Conservation (phyloP, 2,797 vertebrate species). For the Bovichtus diacanthus region DNA sequence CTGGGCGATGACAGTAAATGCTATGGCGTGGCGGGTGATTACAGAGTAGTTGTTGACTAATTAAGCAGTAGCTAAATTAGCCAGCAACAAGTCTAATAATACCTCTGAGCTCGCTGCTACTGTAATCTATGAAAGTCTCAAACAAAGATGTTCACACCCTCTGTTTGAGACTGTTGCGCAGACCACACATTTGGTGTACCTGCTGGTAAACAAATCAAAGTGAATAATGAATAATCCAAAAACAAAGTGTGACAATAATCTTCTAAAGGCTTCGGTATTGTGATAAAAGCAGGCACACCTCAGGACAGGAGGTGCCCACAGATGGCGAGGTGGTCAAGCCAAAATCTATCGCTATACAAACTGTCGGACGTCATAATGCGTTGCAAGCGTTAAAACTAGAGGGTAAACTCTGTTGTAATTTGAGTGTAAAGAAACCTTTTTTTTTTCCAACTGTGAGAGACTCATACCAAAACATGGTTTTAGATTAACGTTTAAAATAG, state of each 20-base stretch:
- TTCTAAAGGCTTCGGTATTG: not conserved
- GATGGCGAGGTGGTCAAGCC: constrained; percentile 10
- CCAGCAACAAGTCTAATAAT: constrained; percentile 70
- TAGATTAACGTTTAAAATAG: not conserved
- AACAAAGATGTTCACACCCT: constrained; percentile 59
- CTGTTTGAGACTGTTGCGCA: constrained; percentile 38
- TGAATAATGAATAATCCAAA: constrained; percentile 18
- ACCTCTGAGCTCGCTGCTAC: constrained; percentile 57
- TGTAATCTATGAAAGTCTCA: constrained; percentile 52
- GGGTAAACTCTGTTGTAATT: not conserved
- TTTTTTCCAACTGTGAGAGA: not conserved
- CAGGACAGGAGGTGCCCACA: constrained; percentile 5
- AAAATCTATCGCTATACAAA: not conserved
- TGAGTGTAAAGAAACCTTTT: not conserved
- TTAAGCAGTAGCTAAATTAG: constrained; percentile 72
- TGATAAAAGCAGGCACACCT: constrained; percentile 2
- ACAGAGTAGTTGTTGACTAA: constrained; percentile 74
- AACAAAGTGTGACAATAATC: constrained; percentile 28
- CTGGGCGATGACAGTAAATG: constrained; percentile 67
- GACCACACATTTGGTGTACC: constrained; percentile 45
- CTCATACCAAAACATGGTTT: not conserved
- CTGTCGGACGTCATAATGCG: not conserved
- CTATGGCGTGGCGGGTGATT: constrained; percentile 70
- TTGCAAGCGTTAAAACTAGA: not conserved
- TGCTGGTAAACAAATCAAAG: constrained; percentile 32